phyloP scores from a whole-genome alignment of 2,113 vertebrate genomes.

The Casuarius casuarius region DNA sequence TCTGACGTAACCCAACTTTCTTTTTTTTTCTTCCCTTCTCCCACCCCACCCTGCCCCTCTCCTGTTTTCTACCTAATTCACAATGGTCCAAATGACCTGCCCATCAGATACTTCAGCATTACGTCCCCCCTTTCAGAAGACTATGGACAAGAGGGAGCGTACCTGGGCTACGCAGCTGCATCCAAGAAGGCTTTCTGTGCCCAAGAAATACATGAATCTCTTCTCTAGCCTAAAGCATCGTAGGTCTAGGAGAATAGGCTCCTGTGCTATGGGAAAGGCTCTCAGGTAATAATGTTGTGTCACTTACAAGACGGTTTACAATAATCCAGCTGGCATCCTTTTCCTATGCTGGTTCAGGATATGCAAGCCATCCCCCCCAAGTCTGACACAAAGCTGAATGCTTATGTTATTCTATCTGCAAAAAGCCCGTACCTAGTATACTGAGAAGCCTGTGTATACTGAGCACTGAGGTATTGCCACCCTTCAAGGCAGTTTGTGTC shows the following conservation, averaged over 20 bases:
- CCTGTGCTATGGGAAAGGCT: background rate
- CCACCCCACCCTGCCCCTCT: fast-evolving
- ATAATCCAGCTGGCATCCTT: background rate
- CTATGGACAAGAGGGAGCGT: background rate
- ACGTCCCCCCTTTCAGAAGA: background rate
- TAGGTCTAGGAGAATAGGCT: background rate
- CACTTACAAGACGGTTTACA: background rate
- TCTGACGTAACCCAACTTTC: background rate
- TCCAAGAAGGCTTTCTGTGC: background rate
- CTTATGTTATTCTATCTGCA: background rate
- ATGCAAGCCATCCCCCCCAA: background rate
- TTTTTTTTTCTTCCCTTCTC: background rate
- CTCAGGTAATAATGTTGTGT: background rate
- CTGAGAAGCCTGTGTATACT: background rate
- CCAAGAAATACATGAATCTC: background rate
- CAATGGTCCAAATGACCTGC: background rate
- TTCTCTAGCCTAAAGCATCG: background rate
- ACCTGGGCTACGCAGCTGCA: background rate
- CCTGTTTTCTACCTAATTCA: background rate
- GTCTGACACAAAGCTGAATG: fast-evolving
- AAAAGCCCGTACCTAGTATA: background rate
- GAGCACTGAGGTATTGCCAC: background rate
- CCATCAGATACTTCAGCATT: no score
- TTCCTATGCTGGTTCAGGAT: background rate
- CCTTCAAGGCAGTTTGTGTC: no score